These are phyloP conservation scores for Phrixothrix hirtus DNA, from an alignment of 2,888 invertebrate genomes.

Conservation along the genomic window DNA sequence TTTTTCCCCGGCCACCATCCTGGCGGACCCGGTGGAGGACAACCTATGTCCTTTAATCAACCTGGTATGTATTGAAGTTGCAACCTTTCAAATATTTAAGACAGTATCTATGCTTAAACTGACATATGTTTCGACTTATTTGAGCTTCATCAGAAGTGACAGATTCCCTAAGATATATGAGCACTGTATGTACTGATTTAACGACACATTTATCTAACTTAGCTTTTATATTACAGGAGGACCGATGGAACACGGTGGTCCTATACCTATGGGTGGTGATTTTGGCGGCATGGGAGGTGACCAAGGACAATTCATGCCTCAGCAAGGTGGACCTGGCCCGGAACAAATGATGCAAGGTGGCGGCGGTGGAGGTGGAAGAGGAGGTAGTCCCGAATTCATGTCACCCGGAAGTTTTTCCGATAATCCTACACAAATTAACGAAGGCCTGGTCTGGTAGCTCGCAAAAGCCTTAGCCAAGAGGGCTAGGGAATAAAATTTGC, in stretches of 20 bases:
- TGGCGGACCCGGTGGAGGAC: constrained; percentile 68
- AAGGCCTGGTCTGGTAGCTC: constrained; percentile 75
- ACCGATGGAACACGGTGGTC: constrained; percentile 71
- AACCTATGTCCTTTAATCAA: constrained; percentile 72
- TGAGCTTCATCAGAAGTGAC: too few species aligned
- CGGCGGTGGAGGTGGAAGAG: constrained; percentile 65
- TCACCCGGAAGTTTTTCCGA: constrained; percentile 65
- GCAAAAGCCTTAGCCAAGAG: constrained; percentile 57
- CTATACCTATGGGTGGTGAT: constrained; percentile 74
- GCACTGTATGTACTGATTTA: too few species aligned
- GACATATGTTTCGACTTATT: too few species aligned
- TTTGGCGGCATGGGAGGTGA: constrained; percentile 74
- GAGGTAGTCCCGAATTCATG: constrained; percentile 77
- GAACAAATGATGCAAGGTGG: constrained; percentile 62
- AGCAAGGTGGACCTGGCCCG: constrained; percentile 61
- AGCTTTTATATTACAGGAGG: constrained; percentile 64
- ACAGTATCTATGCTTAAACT: too few species aligned
- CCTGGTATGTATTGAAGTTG: constrained; percentile 72
- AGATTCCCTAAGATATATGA: too few species aligned
- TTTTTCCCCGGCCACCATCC: constrained; percentile 82
- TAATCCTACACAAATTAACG: constrained; percentile 73
- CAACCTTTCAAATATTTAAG: too few species aligned
- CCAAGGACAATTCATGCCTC: constrained; percentile 63
- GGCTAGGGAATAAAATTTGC: constrained; percentile 54
- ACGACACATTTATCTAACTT: too few species aligned